Evolutionary conservation across 2,113 vertebrate genomes (phyloP).

Genomic region (Capreolus pygargus): DNA sequence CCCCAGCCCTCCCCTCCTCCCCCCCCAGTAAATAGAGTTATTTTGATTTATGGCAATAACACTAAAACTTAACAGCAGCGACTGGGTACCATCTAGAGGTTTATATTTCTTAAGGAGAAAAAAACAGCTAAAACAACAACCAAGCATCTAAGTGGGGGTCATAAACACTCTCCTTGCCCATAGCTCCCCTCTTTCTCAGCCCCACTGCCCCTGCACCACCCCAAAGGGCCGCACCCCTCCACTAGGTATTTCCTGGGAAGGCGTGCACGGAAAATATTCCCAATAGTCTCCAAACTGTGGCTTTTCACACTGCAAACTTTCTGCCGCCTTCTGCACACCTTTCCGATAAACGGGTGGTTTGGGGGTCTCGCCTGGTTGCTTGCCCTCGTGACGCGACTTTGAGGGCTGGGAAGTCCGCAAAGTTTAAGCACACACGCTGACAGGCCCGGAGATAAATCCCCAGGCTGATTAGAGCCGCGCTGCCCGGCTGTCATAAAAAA

Average conservation of each 20-base stretch:
- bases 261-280: not conserved
- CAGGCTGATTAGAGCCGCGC: constrained; percentile 73
- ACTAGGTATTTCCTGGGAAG: not conserved
- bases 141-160: constrained; percentile 75
- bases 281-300: constrained; percentile 9
- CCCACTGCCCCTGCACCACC: not conserved
- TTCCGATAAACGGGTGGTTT: constrained; percentile 27
- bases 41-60: constrained; percentile 85
- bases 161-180: constrained; percentile 78
- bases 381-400: constrained; percentile 37
- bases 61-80: constrained; percentile 83
- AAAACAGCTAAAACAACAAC: constrained; percentile 72
- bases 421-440: constrained; percentile 73
- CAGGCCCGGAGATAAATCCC: constrained; percentile 80
- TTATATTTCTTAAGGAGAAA: constrained; percentile 76
- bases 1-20: constrained; percentile 55
- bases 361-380: not conserved
- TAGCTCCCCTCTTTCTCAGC: not conserved
- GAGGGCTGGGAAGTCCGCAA: constrained; percentile 66
- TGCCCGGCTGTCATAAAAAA: constrained; percentile 76
- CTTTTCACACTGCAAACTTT: constrained; percentile 53
- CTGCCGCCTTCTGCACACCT: constrained; percentile 47
- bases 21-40: constrained; percentile 81
- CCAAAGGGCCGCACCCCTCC: not conserved
- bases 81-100: constrained; percentile 80